Base-by-base conservation (phyloP, 2,797 vertebrate species). In the Pantherophis alleghaniensis region DNA sequence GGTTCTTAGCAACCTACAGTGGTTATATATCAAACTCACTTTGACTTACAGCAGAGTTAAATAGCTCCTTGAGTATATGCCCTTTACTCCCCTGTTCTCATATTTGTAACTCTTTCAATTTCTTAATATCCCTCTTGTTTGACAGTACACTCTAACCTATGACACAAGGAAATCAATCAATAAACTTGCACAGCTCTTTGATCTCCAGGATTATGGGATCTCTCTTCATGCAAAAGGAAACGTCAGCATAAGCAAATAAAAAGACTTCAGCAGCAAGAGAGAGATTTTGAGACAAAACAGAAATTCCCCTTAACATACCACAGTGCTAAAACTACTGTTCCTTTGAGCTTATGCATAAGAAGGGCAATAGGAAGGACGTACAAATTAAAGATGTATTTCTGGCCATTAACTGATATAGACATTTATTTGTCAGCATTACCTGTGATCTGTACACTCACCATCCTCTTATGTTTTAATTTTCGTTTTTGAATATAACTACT, bases 51-150 rank as follows among this genome's bases (percentile, higher is more conserved):
- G 28, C 63, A 79, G 88, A 60, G n/a, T 87, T 93, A 92, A 94
- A 90, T 86, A 69, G 83, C n/a, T 92, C 86, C 93, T 94, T 90
- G 22, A 74, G 37, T 20, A 91, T 92, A 92, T 51, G 37, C 37
- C 69, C 90, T 95, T 96, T 92, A 95, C 92, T 89, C 42, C 60
- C 66, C 9, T 2, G 26, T 92, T 96, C 96, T 97, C 88, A 60
- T 94, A 93, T 95, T 95, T 94, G 94, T 94, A 95, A 94, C 94
- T 91, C 91, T 95, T 97, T 96, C 94, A 94, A 56, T 94, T 96
- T 96, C 88, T 93, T 95, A 91, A 92, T 93, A 91, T 96, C 96
- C 89, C 94, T 59, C 9, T 93, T 79, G 94, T 95, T 95, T 97
- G 93, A 94, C 57, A 63, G 66, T 28, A 3, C 5, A 12, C 95